A percentile compares a stretch with the other conserved stretches of the same genome.
Conservation (phyloP, 1,140 invertebrate genomes). For the Cherax destructor region DNA sequence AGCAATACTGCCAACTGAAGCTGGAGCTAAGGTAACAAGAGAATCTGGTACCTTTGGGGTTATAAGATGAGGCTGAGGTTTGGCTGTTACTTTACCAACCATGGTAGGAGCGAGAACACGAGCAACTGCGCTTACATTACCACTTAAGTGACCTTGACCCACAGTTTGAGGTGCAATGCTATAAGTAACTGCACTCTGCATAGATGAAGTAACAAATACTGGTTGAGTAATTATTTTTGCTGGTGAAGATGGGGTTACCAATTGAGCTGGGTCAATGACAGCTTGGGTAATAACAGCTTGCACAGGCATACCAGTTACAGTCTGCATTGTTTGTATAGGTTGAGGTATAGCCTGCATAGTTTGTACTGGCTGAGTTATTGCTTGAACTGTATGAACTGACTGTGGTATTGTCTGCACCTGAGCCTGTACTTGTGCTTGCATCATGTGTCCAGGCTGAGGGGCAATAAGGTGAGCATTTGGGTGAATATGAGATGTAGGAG, state of each 20-base stretch:
- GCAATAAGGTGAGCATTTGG: conserved; percentile 51
- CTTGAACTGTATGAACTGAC: conserved; percentile 59
- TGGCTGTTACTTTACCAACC: conserved; percentile 58
- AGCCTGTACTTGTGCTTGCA: conserved; percentile 63
- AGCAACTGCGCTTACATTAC: conserved; percentile 47
- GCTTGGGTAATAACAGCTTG: conserved; percentile 63
- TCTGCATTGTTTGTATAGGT: conserved; percentile 62
- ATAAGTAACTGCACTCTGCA: conserved; percentile 45
- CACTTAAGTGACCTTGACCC: conserved; percentile 35
- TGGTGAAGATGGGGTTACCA: conserved; percentile 57
- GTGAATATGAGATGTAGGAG: conserved; percentile 45
- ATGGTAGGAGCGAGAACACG: conserved; percentile 51
- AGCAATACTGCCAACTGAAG: conserved; percentile 67
- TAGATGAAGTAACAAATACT: conserved; percentile 66
- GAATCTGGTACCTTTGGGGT: conserved; percentile 70
- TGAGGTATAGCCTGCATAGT: conserved; percentile 65
- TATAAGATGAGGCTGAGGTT: conserved; percentile 53
- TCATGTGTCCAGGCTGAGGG: conserved; percentile 58
- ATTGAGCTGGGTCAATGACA: conserved; percentile 40
- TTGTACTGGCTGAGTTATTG: conserved; percentile 61
- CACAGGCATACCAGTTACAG: conserved; percentile 49
- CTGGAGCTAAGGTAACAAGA: conserved; percentile 72
- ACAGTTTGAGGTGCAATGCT: conserved; percentile 39
- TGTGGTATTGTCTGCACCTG: conserved; percentile 56
- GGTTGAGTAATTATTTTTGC: conserved; percentile 66